Evolutionary conservation across 1,140 invertebrate species (phyloP), one percentile per base, ranked within the genome.

Genomic region (Drosophila simulans): DNA sequence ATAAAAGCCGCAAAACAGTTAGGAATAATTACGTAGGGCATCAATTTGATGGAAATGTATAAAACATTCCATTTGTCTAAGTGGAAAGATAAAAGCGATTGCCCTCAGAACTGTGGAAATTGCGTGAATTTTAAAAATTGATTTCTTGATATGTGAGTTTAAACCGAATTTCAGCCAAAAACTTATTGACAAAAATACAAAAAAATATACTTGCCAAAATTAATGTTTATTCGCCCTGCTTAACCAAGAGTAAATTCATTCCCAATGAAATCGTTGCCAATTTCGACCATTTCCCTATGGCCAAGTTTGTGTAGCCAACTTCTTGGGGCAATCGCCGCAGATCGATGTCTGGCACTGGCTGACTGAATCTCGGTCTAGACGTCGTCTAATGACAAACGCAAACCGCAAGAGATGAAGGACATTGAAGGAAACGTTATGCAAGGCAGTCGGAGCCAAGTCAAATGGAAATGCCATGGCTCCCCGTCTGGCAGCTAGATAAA

Each of bases 301-400:
- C 63, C 69, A 86, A 75, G 68, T 78, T 77, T 66, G 54, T 81
- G 68, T 55, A 65, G 73, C 63, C 81, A 85, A 74, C 70, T 79
- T 39, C 57, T 65, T 49, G 49, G 58, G 46, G 65, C 46, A 20
- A 75, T 59, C 58, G 34, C 49, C 27, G 63, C 42, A 62, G 80
- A 85, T 86, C 82, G 73, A 78, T 86, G 82, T 63, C 82, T 81
- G 73, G 13, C 68, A 57, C 62, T 57, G 64, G 49, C 70, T 74
- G 60, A 37, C 63, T 66, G 80, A 62, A 60, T 86, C 51, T 54
- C 56, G 82, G 82, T 86, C 82, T 86, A 86, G 82, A 86, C 82
- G 58, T 71, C 62, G 65, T 82, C 78, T 86, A 86, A 88, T 86
- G 82, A 88, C 82, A 86, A 86, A 86, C 82, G 74, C 82, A 86